A percentile compares a stretch with the other conserved stretches of the same genome.
These are phyloP conservation scores for Nothoprocta perdicaria DNA, from an alignment of 2,113 vertebrate genomes.

Conservation along the genomic window DNA sequence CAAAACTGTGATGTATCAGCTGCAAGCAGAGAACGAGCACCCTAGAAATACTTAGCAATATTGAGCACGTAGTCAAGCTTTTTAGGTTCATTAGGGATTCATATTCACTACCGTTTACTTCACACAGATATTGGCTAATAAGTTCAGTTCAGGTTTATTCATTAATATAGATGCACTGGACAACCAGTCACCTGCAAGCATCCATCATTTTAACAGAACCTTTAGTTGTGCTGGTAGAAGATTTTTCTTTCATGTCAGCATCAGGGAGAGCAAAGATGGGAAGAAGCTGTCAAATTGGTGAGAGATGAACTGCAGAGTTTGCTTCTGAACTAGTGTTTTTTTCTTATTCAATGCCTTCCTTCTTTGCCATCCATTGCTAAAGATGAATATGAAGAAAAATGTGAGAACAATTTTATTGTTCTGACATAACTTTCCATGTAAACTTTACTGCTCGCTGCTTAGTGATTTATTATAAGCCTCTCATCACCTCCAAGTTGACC, in stretches of 20 bases:
- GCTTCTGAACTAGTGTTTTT: background rate
- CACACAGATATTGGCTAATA: background rate
- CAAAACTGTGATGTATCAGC: background rate
- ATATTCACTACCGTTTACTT: background rate
- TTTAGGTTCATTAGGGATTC: background rate
- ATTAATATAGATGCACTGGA: background rate
- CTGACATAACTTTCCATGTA: background rate
- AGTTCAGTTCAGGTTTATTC: background rate
- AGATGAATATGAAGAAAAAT: background rate
- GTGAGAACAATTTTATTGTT: background rate
- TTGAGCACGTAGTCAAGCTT: background rate
- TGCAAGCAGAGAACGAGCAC: accelerated
- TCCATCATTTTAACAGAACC: background rate
- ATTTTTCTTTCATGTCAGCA: background rate
- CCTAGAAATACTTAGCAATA: background rate
- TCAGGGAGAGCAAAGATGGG: background rate
- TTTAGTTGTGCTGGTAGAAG: background rate
- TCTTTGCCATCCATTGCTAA: conserved; percentile 63
- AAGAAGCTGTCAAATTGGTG: background rate
- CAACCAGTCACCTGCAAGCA: background rate
- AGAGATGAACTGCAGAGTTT: background rate
- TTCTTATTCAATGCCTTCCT: background rate
- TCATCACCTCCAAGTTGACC: background rate
- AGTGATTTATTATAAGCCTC: background rate
- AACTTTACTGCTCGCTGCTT: background rate